Percentiles rank a stretch among this genome's conserved stretches.
Evolutionary conservation across 2,797 vertebrate species (phyloP).

Genomic region (Cuniculus paca): DNA sequence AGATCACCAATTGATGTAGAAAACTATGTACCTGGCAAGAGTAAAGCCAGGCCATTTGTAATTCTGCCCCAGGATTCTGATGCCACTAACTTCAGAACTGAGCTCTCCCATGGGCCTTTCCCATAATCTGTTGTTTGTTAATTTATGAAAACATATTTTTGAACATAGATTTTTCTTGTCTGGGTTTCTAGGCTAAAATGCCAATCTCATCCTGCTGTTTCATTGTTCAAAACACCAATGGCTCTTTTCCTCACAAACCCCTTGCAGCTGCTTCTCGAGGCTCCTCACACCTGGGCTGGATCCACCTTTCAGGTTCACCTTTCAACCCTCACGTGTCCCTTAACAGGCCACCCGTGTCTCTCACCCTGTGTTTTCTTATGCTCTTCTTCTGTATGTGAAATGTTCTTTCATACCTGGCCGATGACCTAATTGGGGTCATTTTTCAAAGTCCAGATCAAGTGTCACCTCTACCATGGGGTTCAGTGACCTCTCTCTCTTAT

Average conservation of each 20-base stretch:
- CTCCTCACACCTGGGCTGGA: neutral
- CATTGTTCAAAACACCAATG: neutral
- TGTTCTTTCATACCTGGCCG: constrained; percentile 21
- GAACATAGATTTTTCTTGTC: constrained; percentile 15
- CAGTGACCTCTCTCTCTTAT: neutral
- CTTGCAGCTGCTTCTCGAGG: neutral
- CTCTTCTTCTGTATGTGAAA: neutral
- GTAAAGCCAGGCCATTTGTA: neutral
- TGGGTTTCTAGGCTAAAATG: neutral
- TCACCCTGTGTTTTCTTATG: neutral
- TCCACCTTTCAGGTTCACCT: neutral
- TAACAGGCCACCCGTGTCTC: neutral
- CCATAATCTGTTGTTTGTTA: constrained; percentile 42
- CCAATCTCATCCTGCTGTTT: neutral
- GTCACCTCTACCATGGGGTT: constrained; percentile 28
- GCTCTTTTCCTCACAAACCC: neutral
- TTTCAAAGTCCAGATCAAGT: constrained; percentile 61
- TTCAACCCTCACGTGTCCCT: neutral
- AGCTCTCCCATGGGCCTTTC: neutral
- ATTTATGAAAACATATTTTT: constrained; percentile 56
- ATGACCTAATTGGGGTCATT: constrained; percentile 58
- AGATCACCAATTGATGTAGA: neutral
- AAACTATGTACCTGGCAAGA: neutral
- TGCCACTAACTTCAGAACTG: neutral
- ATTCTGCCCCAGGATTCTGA: neutral